Conservation (phyloP, 2,113 vertebrate genomes). For the Plecotus auritus region DNA sequence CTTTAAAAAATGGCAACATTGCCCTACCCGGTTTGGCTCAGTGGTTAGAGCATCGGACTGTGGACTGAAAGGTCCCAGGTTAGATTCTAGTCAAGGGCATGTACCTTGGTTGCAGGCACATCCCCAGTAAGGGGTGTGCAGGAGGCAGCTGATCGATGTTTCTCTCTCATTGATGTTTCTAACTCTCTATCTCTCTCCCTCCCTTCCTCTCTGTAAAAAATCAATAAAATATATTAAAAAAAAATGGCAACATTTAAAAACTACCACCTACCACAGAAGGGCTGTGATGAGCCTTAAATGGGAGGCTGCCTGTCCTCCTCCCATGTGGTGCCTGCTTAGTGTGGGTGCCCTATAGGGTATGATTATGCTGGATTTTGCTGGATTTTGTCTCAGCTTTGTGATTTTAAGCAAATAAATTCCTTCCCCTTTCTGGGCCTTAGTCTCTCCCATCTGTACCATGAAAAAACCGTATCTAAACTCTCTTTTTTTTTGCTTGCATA, state of each 20-base stretch:
- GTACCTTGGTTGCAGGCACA: too few species aligned
- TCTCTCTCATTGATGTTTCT: too few species aligned
- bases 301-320: background rate
- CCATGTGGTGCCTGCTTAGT: fast-evolving
- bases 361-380: background rate
- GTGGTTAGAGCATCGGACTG: too few species aligned
- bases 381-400: background rate
- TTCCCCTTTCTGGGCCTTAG: background rate
- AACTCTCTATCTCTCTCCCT: too few species aligned
- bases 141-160: too few species aligned
- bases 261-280: background rate
- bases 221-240: background rate
- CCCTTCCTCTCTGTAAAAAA: too few species aligned
- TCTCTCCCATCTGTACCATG: background rate
- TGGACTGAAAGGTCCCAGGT: too few species aligned
- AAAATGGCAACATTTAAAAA: background rate
- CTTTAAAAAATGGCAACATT: background rate
- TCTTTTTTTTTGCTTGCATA: background rate
- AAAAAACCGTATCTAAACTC: background rate
- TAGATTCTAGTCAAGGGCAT: too few species aligned
- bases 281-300: background rate
- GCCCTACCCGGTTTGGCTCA: too few species aligned
- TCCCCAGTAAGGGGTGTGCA: too few species aligned
- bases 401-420: background rate
- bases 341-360: too few species aligned